Evolutionary conservation across 2,797 vertebrate genomes (phyloP).

Genomic region (Falco naumanni): DNA sequence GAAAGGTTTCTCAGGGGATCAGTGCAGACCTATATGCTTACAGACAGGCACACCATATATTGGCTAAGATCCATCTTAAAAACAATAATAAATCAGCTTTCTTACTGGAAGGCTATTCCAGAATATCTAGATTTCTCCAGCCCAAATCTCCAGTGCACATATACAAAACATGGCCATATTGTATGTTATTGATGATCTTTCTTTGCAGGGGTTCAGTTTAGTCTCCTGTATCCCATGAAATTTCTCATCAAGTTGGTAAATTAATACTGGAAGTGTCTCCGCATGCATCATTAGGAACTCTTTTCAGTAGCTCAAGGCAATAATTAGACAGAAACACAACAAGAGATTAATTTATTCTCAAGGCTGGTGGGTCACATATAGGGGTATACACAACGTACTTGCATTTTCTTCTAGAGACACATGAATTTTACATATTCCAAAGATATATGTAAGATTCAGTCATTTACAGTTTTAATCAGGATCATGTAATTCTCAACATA

Average conservation of each 20-base stretch:
- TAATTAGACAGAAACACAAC: background rate
- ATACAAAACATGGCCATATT: background rate
- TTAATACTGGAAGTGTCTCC: background rate
- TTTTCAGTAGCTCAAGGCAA: background rate
- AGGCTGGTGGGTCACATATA: background rate
- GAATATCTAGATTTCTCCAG: background rate
- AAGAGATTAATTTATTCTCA: background rate
- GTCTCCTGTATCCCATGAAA: background rate
- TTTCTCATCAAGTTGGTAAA: background rate
- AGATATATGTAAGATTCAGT: background rate
- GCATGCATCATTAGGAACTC: background rate
- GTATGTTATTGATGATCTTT: background rate
- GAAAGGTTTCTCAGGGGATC: background rate
- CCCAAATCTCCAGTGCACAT: background rate
- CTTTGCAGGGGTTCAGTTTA: background rate
- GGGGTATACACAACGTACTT: fast-evolving
- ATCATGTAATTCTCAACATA: background rate
- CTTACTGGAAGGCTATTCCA: background rate
- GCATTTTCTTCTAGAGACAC: background rate
- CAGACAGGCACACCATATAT: background rate
- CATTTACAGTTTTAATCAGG: background rate
- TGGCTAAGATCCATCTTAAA: background rate
- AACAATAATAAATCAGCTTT: background rate
- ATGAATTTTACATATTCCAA: background rate
- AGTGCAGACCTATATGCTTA: background rate